phyloP scores from a whole-genome alignment of 1,140 invertebrate species.

The Pseudomyrmex sp. region DNA sequence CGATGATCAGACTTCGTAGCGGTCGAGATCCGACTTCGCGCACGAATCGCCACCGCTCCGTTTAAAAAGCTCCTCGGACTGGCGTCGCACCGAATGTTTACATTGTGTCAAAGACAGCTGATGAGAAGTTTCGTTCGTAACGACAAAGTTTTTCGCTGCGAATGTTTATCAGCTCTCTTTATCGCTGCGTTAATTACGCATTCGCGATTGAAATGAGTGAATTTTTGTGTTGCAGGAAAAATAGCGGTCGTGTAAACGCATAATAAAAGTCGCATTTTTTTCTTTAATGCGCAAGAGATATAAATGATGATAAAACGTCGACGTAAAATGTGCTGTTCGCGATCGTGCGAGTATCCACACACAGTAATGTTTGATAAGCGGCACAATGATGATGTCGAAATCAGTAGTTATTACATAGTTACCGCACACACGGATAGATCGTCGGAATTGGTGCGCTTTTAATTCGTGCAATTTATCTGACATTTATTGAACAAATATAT shows the following conservation, averaged over 20 bases:
- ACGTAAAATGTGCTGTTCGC: neutral
- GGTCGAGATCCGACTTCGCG: neutral
- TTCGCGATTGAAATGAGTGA: too few species aligned
- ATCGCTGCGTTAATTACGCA: neutral
- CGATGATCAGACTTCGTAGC: neutral
- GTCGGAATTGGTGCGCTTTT: too few species aligned
- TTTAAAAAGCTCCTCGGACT: neutral
- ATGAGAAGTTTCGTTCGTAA: neutral
- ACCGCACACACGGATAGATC: too few species aligned
- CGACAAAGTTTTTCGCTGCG: too few species aligned
- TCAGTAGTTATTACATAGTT: too few species aligned
- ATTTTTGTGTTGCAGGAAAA: too few species aligned
- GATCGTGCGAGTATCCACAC: neutral
- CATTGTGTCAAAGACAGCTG: conserved; percentile 74
- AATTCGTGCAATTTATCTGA: too few species aligned
- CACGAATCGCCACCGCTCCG: neutral
- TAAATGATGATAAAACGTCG: neutral
- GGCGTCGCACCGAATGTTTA: conserved; percentile 65
- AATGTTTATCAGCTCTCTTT: neutral
- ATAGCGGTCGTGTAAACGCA: too few species aligned
- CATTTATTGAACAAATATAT: too few species aligned
- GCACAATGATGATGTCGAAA: conserved; percentile 5
- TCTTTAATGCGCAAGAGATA: neutral
- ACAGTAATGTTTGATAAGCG: neutral
- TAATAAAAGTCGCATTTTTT: neutral